These are phyloP conservation scores for Carpatolechia fugitivella DNA, from an alignment of 2,888 invertebrate species.

Conservation along the genomic window DNA sequence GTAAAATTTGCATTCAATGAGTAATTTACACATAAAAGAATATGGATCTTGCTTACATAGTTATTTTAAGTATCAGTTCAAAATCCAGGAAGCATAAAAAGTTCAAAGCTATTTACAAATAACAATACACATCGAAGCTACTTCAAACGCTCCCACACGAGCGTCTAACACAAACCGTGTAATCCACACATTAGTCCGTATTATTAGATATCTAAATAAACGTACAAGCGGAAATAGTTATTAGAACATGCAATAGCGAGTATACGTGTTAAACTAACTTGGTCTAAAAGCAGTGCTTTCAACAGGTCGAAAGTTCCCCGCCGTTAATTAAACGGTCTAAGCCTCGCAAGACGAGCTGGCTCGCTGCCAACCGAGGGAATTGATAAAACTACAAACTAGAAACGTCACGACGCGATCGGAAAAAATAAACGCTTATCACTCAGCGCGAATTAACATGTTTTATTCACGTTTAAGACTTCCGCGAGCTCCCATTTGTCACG, in stretches of 20 bases:
- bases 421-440: conserved; percentile 28
- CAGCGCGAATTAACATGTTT: conserved; percentile 52
- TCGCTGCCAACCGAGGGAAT: conserved; percentile 58
- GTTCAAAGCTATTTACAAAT: conserved; percentile 6
- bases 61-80: background rate
- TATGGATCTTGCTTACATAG: background rate
- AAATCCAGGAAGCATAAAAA: conserved; percentile 1
- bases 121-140: background rate
- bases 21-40: background rate
- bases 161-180: background rate
- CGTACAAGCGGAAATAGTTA: conserved; percentile 30
- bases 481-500: conserved; percentile 47
- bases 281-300: conserved; percentile 66
- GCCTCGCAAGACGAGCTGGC: conserved; percentile 65
- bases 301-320: conserved; percentile 77
- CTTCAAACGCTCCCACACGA: conserved; percentile 7
- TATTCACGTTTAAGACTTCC: conserved; percentile 45
- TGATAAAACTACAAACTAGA: conserved; percentile 68
- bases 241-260: conserved; percentile 38
- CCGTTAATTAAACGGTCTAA: conserved; percentile 77
- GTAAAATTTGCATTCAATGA: too few relatives aligned
- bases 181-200: background rate
- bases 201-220: conserved; percentile 1
- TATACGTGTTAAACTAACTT: conserved; percentile 62
- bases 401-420: conserved; percentile 37